Conservation (phyloP, 2,797 vertebrate species). For the Neopelma chrysocephalum region DNA sequence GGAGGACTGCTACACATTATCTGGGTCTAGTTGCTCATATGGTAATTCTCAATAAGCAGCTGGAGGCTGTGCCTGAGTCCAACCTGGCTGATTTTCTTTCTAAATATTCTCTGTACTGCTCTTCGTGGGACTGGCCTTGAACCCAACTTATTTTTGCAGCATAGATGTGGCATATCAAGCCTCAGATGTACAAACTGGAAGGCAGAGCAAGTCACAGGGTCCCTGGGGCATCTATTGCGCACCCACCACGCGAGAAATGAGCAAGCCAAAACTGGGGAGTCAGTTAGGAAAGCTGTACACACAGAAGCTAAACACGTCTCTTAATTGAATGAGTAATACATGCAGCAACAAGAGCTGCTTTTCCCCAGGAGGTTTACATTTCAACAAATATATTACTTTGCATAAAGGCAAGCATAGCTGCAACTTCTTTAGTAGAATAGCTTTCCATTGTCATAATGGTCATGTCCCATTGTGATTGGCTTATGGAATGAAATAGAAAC, state of each 20-base stretch:
- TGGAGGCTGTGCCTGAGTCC: background rate
- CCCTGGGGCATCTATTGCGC: fast-evolving
- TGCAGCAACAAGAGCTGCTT: background rate
- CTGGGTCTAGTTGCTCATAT: too few species aligned
- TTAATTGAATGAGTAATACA: background rate
- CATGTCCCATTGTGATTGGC: background rate
- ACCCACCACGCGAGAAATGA: background rate
- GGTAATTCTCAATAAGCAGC: background rate
- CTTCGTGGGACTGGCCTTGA: background rate
- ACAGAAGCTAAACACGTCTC: background rate
- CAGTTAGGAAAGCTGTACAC: background rate
- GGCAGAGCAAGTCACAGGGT: background rate
- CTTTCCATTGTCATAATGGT: background rate
- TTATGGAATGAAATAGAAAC: background rate
- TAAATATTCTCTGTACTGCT: background rate
- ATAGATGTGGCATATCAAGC: background rate
- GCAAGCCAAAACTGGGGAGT: background rate
- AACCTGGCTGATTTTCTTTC: background rate
- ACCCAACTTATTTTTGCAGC: background rate
- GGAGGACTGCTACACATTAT: background rate
- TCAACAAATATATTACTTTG: background rate
- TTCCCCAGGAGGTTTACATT: background rate
- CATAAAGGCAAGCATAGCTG: background rate
- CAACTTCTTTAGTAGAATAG: background rate
- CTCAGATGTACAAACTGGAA: background rate